A percentile compares a stretch with the other conserved stretches of the same genome.
Evolutionary conservation across 2,888 invertebrate genomes (phyloP).

Genomic region (Zaprionus lineosus): DNA sequence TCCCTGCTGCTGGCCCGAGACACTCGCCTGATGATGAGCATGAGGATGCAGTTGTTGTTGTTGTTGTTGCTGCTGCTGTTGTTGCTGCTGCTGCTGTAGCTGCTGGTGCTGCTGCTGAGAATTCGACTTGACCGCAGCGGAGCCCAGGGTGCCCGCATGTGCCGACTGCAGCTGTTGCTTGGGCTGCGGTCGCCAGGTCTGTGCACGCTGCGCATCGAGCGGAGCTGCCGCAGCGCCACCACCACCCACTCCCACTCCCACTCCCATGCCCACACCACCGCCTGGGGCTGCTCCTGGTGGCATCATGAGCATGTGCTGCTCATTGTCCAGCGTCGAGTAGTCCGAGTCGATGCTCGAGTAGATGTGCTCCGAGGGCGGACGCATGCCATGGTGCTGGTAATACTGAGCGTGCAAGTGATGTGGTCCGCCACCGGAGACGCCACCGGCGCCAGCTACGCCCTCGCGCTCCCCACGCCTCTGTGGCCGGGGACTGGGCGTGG

Average conservation of each 20-base stretch:
- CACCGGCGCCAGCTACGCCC: slow-evolving; percentile 54
- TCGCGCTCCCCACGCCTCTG: slow-evolving; percentile 82
- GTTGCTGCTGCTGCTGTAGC: slow-evolving; percentile 66
- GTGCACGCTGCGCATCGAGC: slow-evolving; percentile 62
- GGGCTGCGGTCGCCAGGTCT: slow-evolving; percentile 84
- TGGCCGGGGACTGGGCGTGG: slow-evolving; percentile 85
- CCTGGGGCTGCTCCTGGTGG: slow-evolving; percentile 55
- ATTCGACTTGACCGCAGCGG: slow-evolving; percentile 33
- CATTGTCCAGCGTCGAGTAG: slow-evolving; percentile 84
- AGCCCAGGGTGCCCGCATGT: slow-evolving; percentile 56
- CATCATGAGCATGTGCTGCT: slow-evolving; percentile 82
- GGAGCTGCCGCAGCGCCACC: slow-evolving; percentile 45
- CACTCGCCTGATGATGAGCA: slow-evolving; percentile 54
- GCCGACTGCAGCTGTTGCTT: slow-evolving; percentile 71
- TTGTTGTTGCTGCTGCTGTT: slow-evolving; percentile 56
- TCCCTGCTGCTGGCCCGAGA: slow-evolving; percentile 80
- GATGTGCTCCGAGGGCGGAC: slow-evolving; percentile 93
- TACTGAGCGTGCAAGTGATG: slow-evolving; percentile 76
- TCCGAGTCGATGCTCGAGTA: slow-evolving; percentile 95
- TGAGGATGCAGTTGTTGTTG: slow-evolving; percentile 56
- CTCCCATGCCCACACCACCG: no score
- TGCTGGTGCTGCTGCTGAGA: slow-evolving; percentile 43
- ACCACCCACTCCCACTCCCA: no score
- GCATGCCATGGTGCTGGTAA: slow-evolving; percentile 81
- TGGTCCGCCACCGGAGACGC: slow-evolving; percentile 76